These are phyloP conservation scores for Myotis yumanensis DNA, from an alignment of 2,113 vertebrate genomes.

Conservation along the genomic window DNA sequence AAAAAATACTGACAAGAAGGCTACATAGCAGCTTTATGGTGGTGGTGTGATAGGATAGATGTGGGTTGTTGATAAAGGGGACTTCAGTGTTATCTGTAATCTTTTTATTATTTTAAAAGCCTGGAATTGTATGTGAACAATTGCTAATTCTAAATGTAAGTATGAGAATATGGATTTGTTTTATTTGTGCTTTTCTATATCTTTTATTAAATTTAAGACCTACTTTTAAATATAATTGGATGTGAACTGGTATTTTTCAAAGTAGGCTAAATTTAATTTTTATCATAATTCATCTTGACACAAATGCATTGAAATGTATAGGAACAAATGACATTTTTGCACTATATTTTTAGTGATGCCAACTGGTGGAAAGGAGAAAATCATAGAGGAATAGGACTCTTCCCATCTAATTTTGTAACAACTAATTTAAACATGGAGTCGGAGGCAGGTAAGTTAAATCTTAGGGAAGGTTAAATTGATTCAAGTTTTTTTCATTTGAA, in stretches of 20 bases:
- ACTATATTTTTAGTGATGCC: slow-evolving; percentile 88
- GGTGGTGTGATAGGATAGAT: not conserved
- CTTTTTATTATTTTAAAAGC: not conserved
- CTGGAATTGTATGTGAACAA: not conserved
- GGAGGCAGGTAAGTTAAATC: slow-evolving; percentile 88
- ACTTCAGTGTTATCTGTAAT: not conserved
- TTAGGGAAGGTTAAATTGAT: not conserved
- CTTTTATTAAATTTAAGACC: slow-evolving; percentile 52
- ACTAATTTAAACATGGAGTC: slow-evolving; percentile 91
- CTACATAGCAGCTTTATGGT: not conserved
- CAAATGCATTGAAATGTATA: not conserved
- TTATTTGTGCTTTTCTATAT: slow-evolving; percentile 44
- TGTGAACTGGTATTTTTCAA: slow-evolving; percentile 14
- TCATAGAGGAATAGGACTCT: slow-evolving; percentile 95
- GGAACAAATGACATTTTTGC: slow-evolving; percentile 29
- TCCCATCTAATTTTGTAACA: slow-evolving; percentile 98
- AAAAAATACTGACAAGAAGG: not conserved
- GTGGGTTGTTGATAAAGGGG: not conserved
- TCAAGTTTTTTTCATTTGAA: not conserved
- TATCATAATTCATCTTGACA: slow-evolving; percentile 24
- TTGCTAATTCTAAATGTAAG: slow-evolving; percentile 28
- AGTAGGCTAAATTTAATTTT: slow-evolving; percentile 29
- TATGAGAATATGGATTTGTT: not conserved
- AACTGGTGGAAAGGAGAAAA: slow-evolving; percentile 99
- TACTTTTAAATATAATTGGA: not conserved